Percentiles rank a stretch among this genome's conserved stretches.
These are phyloP conservation scores for Brienomyrus longianalis DNA, from an alignment of 2,113 vertebrate genomes.

Conservation along the genomic window DNA sequence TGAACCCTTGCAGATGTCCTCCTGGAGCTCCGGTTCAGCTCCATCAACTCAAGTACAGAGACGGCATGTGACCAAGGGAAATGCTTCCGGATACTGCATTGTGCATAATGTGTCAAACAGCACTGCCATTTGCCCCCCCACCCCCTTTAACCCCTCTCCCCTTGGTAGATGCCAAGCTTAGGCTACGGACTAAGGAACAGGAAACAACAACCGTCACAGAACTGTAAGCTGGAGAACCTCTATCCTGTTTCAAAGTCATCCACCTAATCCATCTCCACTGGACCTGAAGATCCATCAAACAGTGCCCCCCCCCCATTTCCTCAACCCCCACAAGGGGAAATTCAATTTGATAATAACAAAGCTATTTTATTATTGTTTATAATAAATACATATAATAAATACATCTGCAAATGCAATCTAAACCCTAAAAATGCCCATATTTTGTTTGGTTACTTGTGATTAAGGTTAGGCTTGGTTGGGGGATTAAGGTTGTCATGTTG, in stretches of 20 bases:
- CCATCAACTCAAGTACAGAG: background rate
- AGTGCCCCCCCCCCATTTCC: background rate
- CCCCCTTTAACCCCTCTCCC: background rate
- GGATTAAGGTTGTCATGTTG: background rate
- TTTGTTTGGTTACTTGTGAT: background rate
- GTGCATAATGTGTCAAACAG: background rate
- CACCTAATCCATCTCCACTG: conserved; percentile 11
- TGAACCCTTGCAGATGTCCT: background rate
- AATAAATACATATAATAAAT: background rate
- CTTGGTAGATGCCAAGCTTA: background rate
- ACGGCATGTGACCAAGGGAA: background rate
- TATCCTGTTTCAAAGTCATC: conserved; percentile 1
- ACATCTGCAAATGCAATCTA: background rate
- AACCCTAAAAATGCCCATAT: background rate
- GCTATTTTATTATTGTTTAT: background rate
- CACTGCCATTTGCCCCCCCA: background rate
- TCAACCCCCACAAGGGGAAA: background rate
- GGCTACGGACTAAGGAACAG: background rate
- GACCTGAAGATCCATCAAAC: conserved; percentile 14
- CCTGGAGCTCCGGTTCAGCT: background rate
- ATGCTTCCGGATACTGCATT: background rate
- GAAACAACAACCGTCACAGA: background rate
- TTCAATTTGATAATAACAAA: background rate
- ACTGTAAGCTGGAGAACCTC: background rate
- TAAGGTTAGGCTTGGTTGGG: background rate